Conservation (phyloP, 30 jellyfish, hydroid and myxozoan species). For the Aurelia sp. region DNA sequence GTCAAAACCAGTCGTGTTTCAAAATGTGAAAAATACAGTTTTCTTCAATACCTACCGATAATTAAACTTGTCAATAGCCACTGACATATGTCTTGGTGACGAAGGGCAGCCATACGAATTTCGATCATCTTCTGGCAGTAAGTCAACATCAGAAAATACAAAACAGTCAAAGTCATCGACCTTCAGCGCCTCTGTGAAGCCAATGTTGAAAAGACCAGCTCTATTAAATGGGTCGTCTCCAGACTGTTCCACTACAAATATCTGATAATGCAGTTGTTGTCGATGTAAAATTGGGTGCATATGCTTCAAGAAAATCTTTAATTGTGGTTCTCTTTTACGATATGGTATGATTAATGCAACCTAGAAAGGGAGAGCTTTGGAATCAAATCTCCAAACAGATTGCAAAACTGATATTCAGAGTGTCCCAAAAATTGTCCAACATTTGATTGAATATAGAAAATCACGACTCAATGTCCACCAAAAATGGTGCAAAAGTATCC, state of each 20-base stretch:
- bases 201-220: conserved; percentile 96
- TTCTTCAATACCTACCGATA: conserved; percentile 65
- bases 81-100: conserved; percentile 98
- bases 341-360: conserved; percentile 88
- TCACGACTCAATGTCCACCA: too few species aligned
- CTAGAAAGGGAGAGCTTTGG: conserved; percentile 15
- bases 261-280: conserved; percentile 77
- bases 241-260: conserved; percentile 83
- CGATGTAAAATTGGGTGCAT: conserved; percentile 87
- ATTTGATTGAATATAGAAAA: too few species aligned
- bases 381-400: too few species aligned
- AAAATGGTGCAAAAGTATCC: too few species aligned
- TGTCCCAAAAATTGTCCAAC: too few species aligned
- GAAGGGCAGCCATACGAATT: conserved; percentile 92
- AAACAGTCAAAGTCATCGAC: conserved; percentile 83
- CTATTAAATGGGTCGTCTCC: conserved; percentile 93
- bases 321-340: conserved; percentile 85
- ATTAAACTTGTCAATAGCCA: conserved; percentile 84
- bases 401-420: too few species aligned
- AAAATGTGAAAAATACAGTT: too few species aligned
- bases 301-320: conserved; percentile 77
- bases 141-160: conserved; percentile 93
- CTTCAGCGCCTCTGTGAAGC: conserved; percentile 87
- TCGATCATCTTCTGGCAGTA: conserved; percentile 96
- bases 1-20: too few species aligned